Evolutionary conservation across 2,113 vertebrate genomes (phyloP), one percentile per base, ranked within the genome.

Genomic region (Pygathrix nemaeus): DNA sequence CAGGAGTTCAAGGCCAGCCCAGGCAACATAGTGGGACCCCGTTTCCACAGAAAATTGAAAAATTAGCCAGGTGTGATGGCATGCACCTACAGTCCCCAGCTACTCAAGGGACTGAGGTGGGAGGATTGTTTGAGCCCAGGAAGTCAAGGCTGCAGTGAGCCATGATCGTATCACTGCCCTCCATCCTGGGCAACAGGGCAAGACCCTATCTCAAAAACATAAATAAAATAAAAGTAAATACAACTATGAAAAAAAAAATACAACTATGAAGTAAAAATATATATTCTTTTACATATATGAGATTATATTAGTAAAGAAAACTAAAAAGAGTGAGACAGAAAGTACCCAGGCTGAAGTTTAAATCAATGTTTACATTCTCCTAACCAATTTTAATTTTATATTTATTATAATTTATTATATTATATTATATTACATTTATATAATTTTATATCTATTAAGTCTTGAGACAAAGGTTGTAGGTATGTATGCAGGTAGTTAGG

Each of bases 301-400:
- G n/a, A 95, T 84, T 59, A 64, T 45, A 84, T 81, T 88, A 78
- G 16, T 17, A 94, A 91, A 94, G 64, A 91, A 79, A 90, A 72
- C 30, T 17, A 23, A 38, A 81, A 88, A 92, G 43, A 20, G 32
- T 66, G 9, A 38, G 32, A 86, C 7, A 88, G 88, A 93, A 93
- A 95, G 85, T 45, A 76, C 18, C 45, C 30, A 75, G 57, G 70
- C 14, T 86, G 80, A 91, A 52, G 43, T 48, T 95, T 48, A 48
- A 13, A 6, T 32, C 83, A 73, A 85, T 23, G 88, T n/a, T 79
- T 78, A 73, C 1, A 57, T 66, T 35, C 38, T 96, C 52, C n/a
- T 87, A 32, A 82, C 40, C 48, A 59, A 88, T 80, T 83, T 79
- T 27, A 79, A 48, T 81, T 70, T 93, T 73, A 55, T 48, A 92